Percentiles rank a stretch among this genome's conserved stretches.
These are phyloP conservation scores for Argopecten irradians DNA, from an alignment of 1,140 invertebrate species.

Conservation along the genomic window DNA sequence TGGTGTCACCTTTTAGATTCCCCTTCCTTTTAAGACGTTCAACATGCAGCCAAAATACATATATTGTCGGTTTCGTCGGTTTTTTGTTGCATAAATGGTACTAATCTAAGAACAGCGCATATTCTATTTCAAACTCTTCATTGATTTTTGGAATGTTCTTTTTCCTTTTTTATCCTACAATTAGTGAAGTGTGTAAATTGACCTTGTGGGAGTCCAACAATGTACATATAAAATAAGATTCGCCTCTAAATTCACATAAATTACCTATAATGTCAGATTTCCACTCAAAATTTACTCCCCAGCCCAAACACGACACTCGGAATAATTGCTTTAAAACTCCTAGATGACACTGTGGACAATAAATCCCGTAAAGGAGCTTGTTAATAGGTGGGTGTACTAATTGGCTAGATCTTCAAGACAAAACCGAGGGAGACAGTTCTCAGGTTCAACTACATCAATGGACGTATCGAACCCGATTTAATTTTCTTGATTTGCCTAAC, in stretches of 20 bases:
- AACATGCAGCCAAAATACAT: no score
- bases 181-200: background rate
- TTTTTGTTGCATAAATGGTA: no score
- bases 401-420: background rate
- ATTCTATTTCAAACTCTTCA: no score
- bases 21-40: no score
- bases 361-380: background rate
- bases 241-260: background rate
- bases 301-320: background rate
- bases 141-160: no score
- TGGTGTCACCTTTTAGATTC: no score
- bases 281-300: background rate
- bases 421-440: background rate
- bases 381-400: background rate
- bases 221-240: background rate
- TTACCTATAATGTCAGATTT: background rate
- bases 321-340: background rate
- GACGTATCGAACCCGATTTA: background rate
- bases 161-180: no score
- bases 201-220: background rate
- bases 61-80: no score
- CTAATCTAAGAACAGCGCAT: no score
- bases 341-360: background rate
- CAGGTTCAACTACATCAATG: background rate
- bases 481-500: background rate